Base-by-base conservation (phyloP, 2,113 vertebrate species). In the Ranitomeya imitator region DNA sequence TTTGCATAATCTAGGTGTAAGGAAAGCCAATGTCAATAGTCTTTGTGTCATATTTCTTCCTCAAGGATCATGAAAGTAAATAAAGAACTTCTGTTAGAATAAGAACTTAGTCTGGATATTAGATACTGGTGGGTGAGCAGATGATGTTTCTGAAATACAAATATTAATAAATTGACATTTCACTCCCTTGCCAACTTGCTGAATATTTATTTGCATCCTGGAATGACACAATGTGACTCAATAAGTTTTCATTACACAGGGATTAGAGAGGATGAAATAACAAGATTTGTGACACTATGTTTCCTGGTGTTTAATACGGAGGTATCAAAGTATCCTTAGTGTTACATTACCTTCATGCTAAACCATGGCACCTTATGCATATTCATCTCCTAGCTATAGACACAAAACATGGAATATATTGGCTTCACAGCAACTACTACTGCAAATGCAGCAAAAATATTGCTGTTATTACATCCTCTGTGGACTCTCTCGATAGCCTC, bases 41-140 rank as follows among this genome's bases (percentile, higher is more conserved):
- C 13, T 73, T 31, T 71, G 67, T 73, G 69, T 73, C 69, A 73
- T 73, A 73, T 37, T 73, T 73, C 31, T 37, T 37, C 9, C 21
- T 18, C 31, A 74, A 74, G 45, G 31, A 5, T 76, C 21, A 79
- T 5, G 5, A 57, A 55, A 57, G 77, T 57, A 79, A 57, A 79
- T 55, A 57, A 12, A 23, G 11, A 55, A 11, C 45, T 57, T 79
- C 21, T 23, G 45, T 57, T 23, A 79, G 51, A 26, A 57, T 55
- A n/a, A 7, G 51, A 52, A 9, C 12, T n/a, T 77, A 12, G 16
- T 76, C 14, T 76, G 7, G 11, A 54, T 55, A 54, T 55, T 79
- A 78, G 52, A 54, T 78, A 79, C 55, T 13, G 3, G 52, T 79
- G 52, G 18, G 57, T 79, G 77, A 55, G 77, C 77, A 79, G 77